Percentiles rank a stretch among this genome's conserved stretches.
Evolutionary conservation across 2,888 invertebrate species (phyloP).

Genomic region (Platycheirus rosarum): DNA sequence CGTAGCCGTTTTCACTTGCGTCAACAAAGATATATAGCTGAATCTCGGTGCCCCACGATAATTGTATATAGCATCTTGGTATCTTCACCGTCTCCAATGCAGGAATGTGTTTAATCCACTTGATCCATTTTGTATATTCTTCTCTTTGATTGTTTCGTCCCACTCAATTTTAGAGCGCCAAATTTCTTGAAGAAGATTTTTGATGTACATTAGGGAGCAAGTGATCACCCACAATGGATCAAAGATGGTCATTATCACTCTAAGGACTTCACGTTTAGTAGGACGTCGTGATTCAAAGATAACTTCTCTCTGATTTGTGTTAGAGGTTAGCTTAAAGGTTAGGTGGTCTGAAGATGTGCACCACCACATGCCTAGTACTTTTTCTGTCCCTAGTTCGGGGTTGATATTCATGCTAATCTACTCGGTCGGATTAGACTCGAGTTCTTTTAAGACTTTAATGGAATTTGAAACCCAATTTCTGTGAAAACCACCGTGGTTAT

Average conservation of each 20-base stretch:
- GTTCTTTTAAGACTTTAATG: slow-evolving; percentile 14
- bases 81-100: background rate
- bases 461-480: slow-evolving; percentile 76
- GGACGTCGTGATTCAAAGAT: slow-evolving; percentile 30
- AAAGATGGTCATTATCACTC: slow-evolving; percentile 56
- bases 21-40: background rate
- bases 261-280: slow-evolving; percentile 60
- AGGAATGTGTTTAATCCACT: background rate
- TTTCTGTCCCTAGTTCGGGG: background rate
- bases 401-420: slow-evolving; percentile 6
- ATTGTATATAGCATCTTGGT: slow-evolving; percentile 3
- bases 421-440: slow-evolving; percentile 26
- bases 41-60: background rate
- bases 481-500: slow-evolving; percentile 59
- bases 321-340: slow-evolving; percentile 22
- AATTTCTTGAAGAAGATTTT: slow-evolving; percentile 68
- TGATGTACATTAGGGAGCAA: slow-evolving; percentile 65
- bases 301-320: slow-evolving; percentile 17
- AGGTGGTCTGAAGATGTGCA: background rate
- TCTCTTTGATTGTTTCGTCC: slow-evolving; percentile 43
- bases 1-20: background rate
- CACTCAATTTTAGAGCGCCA: slow-evolving; percentile 38
- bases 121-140: background rate
- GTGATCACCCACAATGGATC: slow-evolving; percentile 56
- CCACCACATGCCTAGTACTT: slow-evolving; percentile 6